Conservation (phyloP, 2,797 vertebrate genomes). For the Australoheros facetus region DNA sequence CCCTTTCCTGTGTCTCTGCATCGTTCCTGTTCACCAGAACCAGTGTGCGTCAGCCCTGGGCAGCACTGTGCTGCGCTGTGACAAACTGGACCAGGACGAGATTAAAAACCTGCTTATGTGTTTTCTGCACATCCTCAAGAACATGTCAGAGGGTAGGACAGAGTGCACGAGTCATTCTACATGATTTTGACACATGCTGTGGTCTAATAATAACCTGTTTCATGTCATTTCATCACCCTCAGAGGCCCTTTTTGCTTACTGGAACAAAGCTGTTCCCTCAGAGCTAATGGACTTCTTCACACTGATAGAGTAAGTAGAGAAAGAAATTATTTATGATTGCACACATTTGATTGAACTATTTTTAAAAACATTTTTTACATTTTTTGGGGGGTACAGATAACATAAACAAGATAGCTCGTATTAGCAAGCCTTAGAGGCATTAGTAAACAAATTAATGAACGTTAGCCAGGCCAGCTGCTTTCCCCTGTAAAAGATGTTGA, state of each 20-base stretch:
- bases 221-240: conserved; percentile 36
- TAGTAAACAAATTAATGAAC: background rate
- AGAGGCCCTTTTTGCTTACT: conserved; percentile 96
- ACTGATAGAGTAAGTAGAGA: conserved; percentile 89
- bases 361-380: background rate
- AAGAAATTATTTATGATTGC: background rate
- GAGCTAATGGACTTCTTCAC: conserved; percentile 98
- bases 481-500: background rate
- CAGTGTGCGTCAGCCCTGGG: conserved; percentile 86
- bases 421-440: background rate
- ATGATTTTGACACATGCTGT: background rate
- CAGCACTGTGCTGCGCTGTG: conserved; percentile 88
- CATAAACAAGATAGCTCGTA: background rate
- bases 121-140: conserved; percentile 95
- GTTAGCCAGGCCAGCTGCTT: background rate
- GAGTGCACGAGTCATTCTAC: background rate
- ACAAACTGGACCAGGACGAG: conserved; percentile 95
- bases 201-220: background rate
- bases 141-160: conserved; percentile 95
- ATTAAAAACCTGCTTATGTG: conserved; percentile 97
- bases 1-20: background rate
- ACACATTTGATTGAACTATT: background rate
- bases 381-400: background rate
- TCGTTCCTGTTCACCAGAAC: conserved; percentile 71
- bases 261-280: conserved; percentile 93